Base-by-base conservation (phyloP, 2,888 invertebrate species). In the Hydropsyche betteni region DNA sequence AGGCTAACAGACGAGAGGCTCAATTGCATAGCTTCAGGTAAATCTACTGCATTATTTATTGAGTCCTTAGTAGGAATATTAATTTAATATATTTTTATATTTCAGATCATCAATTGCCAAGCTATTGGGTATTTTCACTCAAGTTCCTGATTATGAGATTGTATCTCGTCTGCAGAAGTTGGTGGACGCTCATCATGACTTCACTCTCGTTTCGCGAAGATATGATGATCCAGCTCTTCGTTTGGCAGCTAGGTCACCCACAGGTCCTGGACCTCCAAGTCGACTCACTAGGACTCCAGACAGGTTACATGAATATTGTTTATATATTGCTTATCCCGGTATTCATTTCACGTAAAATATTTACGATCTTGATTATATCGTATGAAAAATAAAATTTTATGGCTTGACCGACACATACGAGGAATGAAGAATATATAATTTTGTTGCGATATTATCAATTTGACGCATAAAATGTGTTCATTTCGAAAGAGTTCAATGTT, bases 131-230 rank as follows among this genome's bases (percentile, higher is more conserved):
- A 88, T 93, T 80, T 80, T 87, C 69, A 85, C 86, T 50, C 91
- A 91, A 36, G 89, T 92, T 33, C 91, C 93, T 0, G 93, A 94
- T 86, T 91, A 92, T 81, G 93, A 93, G 85, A 88, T 93, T 81
- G 88, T 93, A 76, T 91, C 92, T 51, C 90, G 94, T 0, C 87
- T 95, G 36, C 94, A 95, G 84, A 94, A 94, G 83, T 86, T 95
- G 80, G 93, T 94, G 71, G 93, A 94, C 80, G 95, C 95, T 0
- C 94, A 95, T 84, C 93, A 94, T 81, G 95, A 95, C 85, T 95
- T 95, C 83, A 94, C 95, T 0, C 84, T 94, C 81, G 91, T 95
- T 4, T 95, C 95, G 4, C 89, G 94, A 5, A 89, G 94, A 80
- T 92, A 91, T 81, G 91, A 92, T 64, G 79, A 79, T 73, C 79